Base-by-base conservation (phyloP, 2,797 vertebrate genomes). In the Schizopygopsis pylzovi region DNA sequence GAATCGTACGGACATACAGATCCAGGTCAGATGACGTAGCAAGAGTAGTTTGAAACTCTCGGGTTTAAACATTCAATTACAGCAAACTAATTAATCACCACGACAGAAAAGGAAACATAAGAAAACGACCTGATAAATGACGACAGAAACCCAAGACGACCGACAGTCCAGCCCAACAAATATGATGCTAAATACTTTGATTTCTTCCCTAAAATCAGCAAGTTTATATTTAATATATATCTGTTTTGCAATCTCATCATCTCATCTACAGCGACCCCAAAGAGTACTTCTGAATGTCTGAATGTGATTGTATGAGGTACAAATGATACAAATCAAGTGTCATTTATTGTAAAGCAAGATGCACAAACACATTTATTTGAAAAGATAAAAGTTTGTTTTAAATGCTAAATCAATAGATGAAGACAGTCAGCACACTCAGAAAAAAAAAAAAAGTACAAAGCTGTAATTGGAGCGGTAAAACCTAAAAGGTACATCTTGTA, bases 1-100 rank as follows among this genome's bases (percentile, higher is more conserved):
- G 45, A 59, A 54, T 68, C 75, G 11, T 81, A 84, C 28, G 70
- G 76, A 16, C 70, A 76, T 25, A 39, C 33, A 52, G 41, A 84
- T 78, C 43, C 61, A 54, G 67, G 45, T 33, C 81, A 65, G 49
- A 47, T 68, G 67, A 59, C 13, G 8, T 20, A 20, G 65, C 16
- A 4, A 20, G 65, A 39, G 65, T 39, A 68, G 33, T 10, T 4
- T n/a, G 56, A 59, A n/a, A 56, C 54, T 9, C 20, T 18, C 6
- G 0, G 0, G 8, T 33, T 33, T 45, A 72, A 72, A 22, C 37
- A 33, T 65, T 65, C 2, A 33, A 33, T 33, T 7, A 20, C 1
- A 54, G 16, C 18, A 54, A 65, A 20, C 16, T 0, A 18, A 68
- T 68, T 10, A 16, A 4, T 68, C 33, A 68, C 18, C 18, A 37